Conservation (phyloP, 1,140 invertebrate genomes). For the Zaprionus taronus region DNA sequence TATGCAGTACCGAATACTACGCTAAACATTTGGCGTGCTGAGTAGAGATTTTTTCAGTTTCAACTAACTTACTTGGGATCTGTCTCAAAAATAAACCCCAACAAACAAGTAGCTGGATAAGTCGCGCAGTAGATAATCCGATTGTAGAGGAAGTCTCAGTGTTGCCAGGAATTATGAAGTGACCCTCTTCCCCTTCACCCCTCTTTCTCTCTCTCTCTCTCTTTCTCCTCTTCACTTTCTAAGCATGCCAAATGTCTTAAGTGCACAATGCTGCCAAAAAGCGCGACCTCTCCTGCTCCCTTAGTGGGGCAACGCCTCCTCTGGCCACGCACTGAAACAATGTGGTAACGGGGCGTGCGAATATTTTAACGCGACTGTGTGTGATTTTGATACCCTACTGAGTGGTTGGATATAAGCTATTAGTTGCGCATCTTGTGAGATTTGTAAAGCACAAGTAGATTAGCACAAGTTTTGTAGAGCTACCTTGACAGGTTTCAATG, state of each 20-base stretch:
- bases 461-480: not conserved
- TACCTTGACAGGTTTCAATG: not conserved
- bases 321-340: slow-evolving; percentile 22
- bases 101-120: not conserved
- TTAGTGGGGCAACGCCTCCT: too few relatives aligned
- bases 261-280: slow-evolving; percentile 30
- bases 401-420: not conserved
- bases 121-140: not conserved
- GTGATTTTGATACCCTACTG: slow-evolving; percentile 27
- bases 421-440: not conserved
- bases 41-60: too few relatives aligned
- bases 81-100: not conserved
- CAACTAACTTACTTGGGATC: not conserved
- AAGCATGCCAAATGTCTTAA: slow-evolving; percentile 46
- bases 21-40: too few relatives aligned
- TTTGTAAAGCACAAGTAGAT: not conserved
- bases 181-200: not conserved
- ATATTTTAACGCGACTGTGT: slow-evolving; percentile 47
- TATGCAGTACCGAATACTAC: too few relatives aligned
- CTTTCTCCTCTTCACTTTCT: not conserved
- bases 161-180: not conserved
- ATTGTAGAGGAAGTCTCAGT: not conserved
- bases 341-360: slow-evolving; percentile 47
- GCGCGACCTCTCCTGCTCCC: not conserved
- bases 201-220: not conserved